Evolutionary conservation across 2,113 vertebrate species (phyloP), one percentile per base, ranked within the genome.

Genomic region (Chaetorhynchus papuensis): DNA sequence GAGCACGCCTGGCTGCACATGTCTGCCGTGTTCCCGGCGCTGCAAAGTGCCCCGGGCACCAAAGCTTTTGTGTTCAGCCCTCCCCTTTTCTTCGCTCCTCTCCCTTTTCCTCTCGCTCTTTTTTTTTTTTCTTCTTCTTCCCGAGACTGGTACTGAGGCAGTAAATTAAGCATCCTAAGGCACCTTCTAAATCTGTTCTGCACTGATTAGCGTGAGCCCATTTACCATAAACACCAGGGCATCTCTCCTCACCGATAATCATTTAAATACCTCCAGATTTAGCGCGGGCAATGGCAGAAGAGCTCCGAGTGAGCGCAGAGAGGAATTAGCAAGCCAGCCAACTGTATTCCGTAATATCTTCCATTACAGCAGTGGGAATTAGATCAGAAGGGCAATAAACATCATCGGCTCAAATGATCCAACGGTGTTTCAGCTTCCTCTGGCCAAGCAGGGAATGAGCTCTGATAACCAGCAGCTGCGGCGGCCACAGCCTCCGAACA

Each of bases 141-240:
- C 42, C 0, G 1, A 76, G 74, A 76, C 77, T 83, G 68, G 85
- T 94, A 95, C 68, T 53, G 81, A 97, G 92, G 96, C 94, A 96
- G 88, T 92, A 97, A 96, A 96, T 96, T 95, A 97, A 96, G 82
- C 94, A 88, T 97, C 97, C 96, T 94, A 87, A 95, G 96, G 97
- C 97, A 90, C 94, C 90, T 95, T 96, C 93, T 92, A 93, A 97
- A 96, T 97, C 94, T 96, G 97, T 97, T 97, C 97, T 93, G 97
- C 96, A 91, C 97, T 97, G 97, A 97, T 98, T 97, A 97, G 72
- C 54, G 12, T 87, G 89, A 95, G 89, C 84, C 72, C 93, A 89
- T 94, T 97, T 97, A 83, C 94, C 66, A 93, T 92, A 93, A 96
- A 93, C 76, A 94, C 94, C 89, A 88, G 87, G 83, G 81, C 91